A percentile compares a stretch with the other conserved stretches of the same genome.
phyloP scores from a whole-genome alignment of 2,113 vertebrate species.

The Enhydra lutris region DNA sequence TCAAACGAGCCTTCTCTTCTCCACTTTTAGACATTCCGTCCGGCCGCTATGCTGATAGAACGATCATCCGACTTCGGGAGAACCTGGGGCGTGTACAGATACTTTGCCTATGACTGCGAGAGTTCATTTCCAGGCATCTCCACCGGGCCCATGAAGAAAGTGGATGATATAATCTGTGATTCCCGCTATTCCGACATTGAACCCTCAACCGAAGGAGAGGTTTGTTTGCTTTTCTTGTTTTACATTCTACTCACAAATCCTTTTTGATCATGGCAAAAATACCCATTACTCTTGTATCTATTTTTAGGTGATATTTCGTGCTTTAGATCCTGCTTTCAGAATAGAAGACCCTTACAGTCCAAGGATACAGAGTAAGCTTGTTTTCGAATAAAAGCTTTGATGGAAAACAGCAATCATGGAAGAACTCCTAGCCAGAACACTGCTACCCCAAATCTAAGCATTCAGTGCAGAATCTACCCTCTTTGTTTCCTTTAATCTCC shows the following conservation, averaged over 20 bases:
- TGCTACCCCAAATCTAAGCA: neutral
- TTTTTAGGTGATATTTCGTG: slow-evolving; percentile 95
- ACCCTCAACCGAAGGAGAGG: slow-evolving; percentile 97
- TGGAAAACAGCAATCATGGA: neutral
- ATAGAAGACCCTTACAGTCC: slow-evolving; percentile 97
- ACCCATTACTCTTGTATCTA: slow-evolving; percentile 43
- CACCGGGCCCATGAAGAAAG: slow-evolving; percentile 93
- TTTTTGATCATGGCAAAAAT: slow-evolving; percentile 17
- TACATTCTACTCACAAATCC: neutral
- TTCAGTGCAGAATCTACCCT: neutral
- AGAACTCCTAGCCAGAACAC: neutral
- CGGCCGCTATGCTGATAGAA: slow-evolving; percentile 96
- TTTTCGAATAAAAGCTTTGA: slow-evolving; percentile 21
- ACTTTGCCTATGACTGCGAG: slow-evolving; percentile 98
- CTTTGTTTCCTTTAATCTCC: neutral
- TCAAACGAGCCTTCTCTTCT: neutral
- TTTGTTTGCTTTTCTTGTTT: slow-evolving; percentile 65
- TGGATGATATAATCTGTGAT: slow-evolving; percentile 97
- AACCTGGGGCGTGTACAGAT: slow-evolving; percentile 95
- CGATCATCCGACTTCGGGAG: slow-evolving; percentile 95
- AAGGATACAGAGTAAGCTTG: slow-evolving; percentile 93
- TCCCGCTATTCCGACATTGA: slow-evolving; percentile 98
- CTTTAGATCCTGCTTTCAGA: slow-evolving; percentile 94
- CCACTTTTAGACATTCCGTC: slow-evolving; percentile 91
- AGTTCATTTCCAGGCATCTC: slow-evolving; percentile 89